Percentiles rank a stretch among this genome's conserved stretches.
Conservation (phyloP, 2,113 vertebrate genomes). For the Otus sunia region DNA sequence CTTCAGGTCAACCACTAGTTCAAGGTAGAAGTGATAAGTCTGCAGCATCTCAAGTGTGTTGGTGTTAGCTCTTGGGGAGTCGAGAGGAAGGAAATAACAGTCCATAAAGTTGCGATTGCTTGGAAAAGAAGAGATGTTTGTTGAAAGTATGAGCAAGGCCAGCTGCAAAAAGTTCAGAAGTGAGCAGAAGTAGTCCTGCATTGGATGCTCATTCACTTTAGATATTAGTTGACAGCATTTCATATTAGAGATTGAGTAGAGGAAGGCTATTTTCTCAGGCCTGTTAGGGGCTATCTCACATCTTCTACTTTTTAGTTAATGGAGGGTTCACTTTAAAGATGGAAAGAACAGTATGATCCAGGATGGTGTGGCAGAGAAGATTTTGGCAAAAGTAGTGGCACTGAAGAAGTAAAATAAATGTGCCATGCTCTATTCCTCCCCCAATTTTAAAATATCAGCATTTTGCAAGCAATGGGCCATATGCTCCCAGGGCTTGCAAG, state of each 20-base stretch:
- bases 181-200: slow-evolving; percentile 4
- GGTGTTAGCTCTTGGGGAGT: slow-evolving; percentile 72
- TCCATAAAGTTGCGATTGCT: slow-evolving; percentile 69
- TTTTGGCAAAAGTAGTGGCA: slow-evolving; percentile 69
- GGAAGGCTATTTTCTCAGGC: neutral
- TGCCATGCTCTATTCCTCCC: slow-evolving; percentile 68
- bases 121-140: slow-evolving; percentile 54
- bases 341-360: slow-evolving; percentile 43
- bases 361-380: slow-evolving; percentile 14
- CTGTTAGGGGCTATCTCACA: neutral
- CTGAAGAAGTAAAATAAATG: slow-evolving; percentile 71
- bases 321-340: slow-evolving; percentile 45
- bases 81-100: slow-evolving; percentile 75
- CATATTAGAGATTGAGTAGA: neutral
- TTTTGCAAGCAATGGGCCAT: slow-evolving; percentile 73
- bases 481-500: slow-evolving; percentile 66
- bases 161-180: slow-evolving; percentile 43
- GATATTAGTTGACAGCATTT: neutral
- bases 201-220: neutral
- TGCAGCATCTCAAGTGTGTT: slow-evolving; percentile 72
- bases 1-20: slow-evolving; percentile 70
- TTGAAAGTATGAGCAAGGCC: slow-evolving; percentile 50
- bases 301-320: neutral
- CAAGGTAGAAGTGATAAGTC: slow-evolving; percentile 78
- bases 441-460: slow-evolving; percentile 73